Percentiles rank a stretch among this genome's conserved stretches.
Conservation (phyloP, 1,140 invertebrate species). For the Hypothenemus hampei region DNA sequence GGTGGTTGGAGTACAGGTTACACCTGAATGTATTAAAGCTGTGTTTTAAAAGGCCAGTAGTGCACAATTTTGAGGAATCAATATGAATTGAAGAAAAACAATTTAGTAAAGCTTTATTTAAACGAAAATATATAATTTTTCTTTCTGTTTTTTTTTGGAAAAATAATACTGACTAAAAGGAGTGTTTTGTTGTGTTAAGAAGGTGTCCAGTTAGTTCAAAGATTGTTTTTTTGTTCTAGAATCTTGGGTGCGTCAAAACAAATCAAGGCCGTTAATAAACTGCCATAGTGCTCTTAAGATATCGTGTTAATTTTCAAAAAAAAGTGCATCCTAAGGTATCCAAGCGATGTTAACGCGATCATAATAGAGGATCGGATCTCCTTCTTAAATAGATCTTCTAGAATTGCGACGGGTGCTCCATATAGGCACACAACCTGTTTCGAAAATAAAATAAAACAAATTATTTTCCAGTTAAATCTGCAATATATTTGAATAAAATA, state of each 20-base stretch:
- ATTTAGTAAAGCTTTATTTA: neutral
- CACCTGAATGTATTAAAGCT: constrained; percentile 14
- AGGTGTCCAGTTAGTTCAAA: too few species aligned
- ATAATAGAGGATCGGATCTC: constrained; percentile 9
- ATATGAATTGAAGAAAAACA: neutral
- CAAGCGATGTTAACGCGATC: constrained; percentile 18
- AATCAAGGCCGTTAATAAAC: constrained; percentile 6
- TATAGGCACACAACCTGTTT: constrained; percentile 33
- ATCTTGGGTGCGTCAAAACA: constrained; percentile 11
- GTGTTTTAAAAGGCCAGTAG: neutral
- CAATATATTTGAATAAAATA: constrained; percentile 19
- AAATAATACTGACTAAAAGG: neutral
- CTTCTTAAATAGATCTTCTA: constrained; percentile 7
- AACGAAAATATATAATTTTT: too few species aligned
- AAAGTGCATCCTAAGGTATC: constrained; percentile 27
- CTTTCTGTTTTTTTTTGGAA: too few species aligned
- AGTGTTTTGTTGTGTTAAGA: too few species aligned
- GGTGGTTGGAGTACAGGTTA: constrained; percentile 58
- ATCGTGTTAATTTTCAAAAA: constrained; percentile 6
- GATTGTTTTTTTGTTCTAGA: too few species aligned
- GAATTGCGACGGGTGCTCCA: constrained; percentile 24
- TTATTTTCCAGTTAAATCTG: constrained; percentile 11
- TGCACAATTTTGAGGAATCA: neutral
- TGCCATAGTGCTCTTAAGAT: neutral
- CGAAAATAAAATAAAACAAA: constrained; percentile 33